phyloP scores from a whole-genome alignment of 2,888 invertebrate genomes.

The Cryptus viduatorius region DNA sequence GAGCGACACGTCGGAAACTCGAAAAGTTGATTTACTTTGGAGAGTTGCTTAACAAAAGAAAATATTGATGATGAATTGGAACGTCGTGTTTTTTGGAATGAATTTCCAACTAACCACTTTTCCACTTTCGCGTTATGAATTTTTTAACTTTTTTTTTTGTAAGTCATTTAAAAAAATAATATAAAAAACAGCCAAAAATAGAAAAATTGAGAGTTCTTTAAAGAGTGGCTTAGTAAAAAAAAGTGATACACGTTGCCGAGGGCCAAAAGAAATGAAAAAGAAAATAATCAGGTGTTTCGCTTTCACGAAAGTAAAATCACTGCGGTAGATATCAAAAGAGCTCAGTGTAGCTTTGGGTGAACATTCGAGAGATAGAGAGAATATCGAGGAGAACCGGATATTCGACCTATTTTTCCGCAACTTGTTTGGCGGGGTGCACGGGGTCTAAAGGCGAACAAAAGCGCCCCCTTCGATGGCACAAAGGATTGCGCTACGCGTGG shows the following conservation, averaged over 20 bases:
- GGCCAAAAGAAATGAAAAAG: background rate
- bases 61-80: too few species aligned
- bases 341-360: background rate
- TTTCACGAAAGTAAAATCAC: background rate
- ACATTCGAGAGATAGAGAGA: background rate
- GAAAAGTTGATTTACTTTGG: too few species aligned
- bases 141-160: too few species aligned
- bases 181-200: too few species aligned
- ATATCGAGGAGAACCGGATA: background rate
- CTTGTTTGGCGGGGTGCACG: background rate
- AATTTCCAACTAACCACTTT: too few species aligned
- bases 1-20: too few species aligned
- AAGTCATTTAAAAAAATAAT: too few species aligned
- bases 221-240: background rate
- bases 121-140: too few species aligned
- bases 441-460: background rate
- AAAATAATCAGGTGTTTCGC: background rate
- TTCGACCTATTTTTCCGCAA: conserved; percentile 13
- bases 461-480: background rate
- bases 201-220: background rate
- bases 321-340: background rate
- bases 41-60: too few species aligned
- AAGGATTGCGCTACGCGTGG: conserved; percentile 11
- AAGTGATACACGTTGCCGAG: background rate
- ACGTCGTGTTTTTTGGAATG: too few species aligned